A percentile compares a stretch with the other conserved stretches of the same genome.
Conservation (phyloP, 2,113 vertebrate genomes). For the Burhinus oedicnemus region DNA sequence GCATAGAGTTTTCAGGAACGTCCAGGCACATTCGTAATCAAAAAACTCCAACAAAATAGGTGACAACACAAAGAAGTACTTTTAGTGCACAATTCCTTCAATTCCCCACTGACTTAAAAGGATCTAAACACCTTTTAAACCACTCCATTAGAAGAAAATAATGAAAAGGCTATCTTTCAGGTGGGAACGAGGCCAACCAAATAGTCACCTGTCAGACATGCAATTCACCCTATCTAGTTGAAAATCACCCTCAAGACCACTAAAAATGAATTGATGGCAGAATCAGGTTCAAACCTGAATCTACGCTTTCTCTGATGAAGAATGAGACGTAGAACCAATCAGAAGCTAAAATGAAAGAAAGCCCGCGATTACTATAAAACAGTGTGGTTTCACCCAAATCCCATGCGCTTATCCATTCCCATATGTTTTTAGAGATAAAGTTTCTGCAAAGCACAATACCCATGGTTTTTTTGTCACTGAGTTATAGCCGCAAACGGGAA, state of each 20-base stretch:
- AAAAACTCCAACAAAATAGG: background rate
- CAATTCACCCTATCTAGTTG: background rate
- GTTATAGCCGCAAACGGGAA: slow-evolving; percentile 18
- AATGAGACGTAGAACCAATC: background rate
- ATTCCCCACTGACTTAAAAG: background rate
- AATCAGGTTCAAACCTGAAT: background rate
- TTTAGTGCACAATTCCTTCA: background rate
- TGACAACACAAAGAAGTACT: background rate
- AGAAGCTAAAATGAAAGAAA: background rate
- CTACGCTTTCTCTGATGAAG: background rate
- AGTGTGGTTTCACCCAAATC: background rate
- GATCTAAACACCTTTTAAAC: background rate
- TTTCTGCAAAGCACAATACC: background rate
- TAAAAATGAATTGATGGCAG: background rate
- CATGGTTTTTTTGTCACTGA: background rate
- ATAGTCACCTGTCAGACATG: background rate
- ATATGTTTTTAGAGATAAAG: background rate
- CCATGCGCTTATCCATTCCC: background rate
- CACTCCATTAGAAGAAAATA: background rate
- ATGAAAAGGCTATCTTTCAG: background rate
- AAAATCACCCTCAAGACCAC: background rate
- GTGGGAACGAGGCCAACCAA: background rate
- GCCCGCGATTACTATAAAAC: background rate
- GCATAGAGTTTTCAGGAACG: background rate
- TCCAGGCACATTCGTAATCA: background rate